Conservation (phyloP, 2,797 vertebrate species). For the Erethizon dorsatum region DNA sequence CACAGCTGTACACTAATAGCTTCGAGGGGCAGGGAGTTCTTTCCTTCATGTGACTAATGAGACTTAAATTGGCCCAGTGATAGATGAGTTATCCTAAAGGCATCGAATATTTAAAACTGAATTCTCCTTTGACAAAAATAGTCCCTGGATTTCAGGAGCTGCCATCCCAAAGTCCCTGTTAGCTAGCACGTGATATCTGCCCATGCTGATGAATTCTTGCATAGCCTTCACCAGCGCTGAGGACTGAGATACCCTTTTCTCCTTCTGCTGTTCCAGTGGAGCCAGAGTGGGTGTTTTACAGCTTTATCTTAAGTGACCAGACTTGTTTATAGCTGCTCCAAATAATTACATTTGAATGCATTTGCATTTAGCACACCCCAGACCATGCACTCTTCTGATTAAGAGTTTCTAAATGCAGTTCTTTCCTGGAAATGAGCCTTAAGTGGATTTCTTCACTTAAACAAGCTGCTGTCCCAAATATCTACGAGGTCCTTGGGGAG, state of each 20-base stretch:
- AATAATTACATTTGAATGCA: conserved; percentile 49
- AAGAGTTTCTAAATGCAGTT: conserved; percentile 73
- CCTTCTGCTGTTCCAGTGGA: conserved; percentile 26
- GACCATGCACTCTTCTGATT: conserved; percentile 46
- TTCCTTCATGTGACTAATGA: conserved; percentile 73
- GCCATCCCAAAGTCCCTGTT: conserved; percentile 18
- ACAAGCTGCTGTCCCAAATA: conserved; percentile 61
- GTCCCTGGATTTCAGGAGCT: conserved; percentile 10
- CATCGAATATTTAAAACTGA: conserved; percentile 75
- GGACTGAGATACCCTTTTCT: conserved; percentile 11
- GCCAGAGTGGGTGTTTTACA: conserved; percentile 29
- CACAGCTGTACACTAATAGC: conserved; percentile 53
- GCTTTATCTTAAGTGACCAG: conserved; percentile 75
- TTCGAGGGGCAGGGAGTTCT: conserved; percentile 68
- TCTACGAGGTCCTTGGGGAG: neutral
- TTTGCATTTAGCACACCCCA: neutral
- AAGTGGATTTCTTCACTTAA: conserved; percentile 50
- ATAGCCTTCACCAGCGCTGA: neutral
- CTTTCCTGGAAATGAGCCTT: conserved; percentile 66
- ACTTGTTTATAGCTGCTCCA: conserved; percentile 65
- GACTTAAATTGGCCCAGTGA: conserved; percentile 82
- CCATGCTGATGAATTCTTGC: neutral
- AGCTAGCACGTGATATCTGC: neutral
- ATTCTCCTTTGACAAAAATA: conserved; percentile 84
- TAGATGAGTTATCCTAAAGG: conserved; percentile 82